Evolutionary conservation across 2,113 vertebrate species (phyloP).

Genomic region (Apaloderma vittatum): DNA sequence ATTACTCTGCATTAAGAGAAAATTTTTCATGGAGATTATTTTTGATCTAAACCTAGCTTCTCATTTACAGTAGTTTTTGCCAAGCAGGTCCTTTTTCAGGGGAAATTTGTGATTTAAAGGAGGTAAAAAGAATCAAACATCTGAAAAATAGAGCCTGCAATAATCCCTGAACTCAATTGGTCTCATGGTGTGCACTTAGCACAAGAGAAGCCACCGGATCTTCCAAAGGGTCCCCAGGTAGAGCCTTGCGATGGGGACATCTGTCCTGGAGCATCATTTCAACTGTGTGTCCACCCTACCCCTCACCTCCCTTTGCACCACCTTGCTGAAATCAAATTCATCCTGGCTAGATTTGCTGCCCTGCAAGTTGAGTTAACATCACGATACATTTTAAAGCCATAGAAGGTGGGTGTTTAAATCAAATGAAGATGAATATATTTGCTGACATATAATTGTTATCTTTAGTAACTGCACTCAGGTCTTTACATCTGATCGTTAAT

Average conservation of each 20-base stretch:
- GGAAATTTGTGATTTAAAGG: not conserved
- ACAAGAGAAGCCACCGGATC: not conserved
- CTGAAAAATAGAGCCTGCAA: not conserved
- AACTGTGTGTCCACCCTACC: fast-evolving
- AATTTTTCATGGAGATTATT: not conserved
- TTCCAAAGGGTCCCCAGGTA: not conserved
- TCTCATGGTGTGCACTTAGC: not conserved
- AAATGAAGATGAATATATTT: conserved; percentile 57
- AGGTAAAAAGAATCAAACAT: not conserved
- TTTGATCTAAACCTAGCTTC: not conserved
- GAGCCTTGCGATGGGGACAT: not conserved
- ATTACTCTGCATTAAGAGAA: not conserved
- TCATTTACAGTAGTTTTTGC: not conserved
- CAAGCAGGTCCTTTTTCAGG: not conserved
- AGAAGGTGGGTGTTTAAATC: conserved; percentile 15
- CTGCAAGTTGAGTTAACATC: not conserved
- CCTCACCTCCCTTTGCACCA: not conserved
- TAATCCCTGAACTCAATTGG: not conserved
- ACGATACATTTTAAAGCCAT: not conserved
- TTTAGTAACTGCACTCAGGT: conserved; percentile 48
- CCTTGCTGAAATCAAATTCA: not conserved
- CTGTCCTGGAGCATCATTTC: not conserved
- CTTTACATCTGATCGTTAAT: not conserved
- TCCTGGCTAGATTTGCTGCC: not conserved
- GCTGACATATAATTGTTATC: conserved; percentile 64